phyloP scores from a whole-genome alignment of 1,140 invertebrate species.

The roundworm (Caenorhabditis elegans) region WBcel235 BX284605.5:11809001-11809500 shows the following conservation, averaged over 20 bases:
- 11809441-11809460: no score
- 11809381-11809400: neutral
- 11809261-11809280: neutral
- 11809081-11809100: no score
- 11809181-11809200: neutral
- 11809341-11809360: neutral
- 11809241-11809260: neutral
- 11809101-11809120: no score
- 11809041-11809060: neutral
- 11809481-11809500: no score
- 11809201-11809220: neutral
- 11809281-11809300: constrained; percentile 14
- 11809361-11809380: neutral
- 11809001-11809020: neutral
- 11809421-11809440: no score
- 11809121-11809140: no score
- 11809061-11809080: no score
- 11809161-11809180: neutral
- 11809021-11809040: neutral
- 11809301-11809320: neutral
- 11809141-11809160: neutral
- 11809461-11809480: no score
- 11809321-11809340: neutral
- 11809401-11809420: no score
- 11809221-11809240: constrained; percentile 24